Conservation (phyloP, 30 jellyfish, hydroid and myxozoan species). For the Catostylus mosaicus region DNA sequence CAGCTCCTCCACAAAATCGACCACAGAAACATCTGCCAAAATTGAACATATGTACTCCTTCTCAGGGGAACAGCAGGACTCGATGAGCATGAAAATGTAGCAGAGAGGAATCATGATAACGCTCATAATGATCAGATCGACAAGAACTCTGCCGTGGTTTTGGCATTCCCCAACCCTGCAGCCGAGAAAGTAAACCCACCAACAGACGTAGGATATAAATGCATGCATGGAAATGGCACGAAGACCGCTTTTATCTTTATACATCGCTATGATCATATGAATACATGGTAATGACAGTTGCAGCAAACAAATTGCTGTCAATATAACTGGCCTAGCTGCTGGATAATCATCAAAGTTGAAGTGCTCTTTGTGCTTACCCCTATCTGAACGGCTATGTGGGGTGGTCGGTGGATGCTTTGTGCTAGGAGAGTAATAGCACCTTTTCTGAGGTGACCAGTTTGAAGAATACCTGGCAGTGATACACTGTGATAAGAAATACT, state of each 20-base stretch:
- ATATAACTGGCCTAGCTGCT: conserved; percentile 17
- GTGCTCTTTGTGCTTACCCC: not conserved
- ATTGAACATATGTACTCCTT: conserved; percentile 26
- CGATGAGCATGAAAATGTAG: conserved; percentile 53
- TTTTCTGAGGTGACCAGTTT: not conserved
- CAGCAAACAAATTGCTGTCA: conserved; percentile 11
- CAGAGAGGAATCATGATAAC: conserved; percentile 24
- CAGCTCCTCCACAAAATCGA: conserved; percentile 19
- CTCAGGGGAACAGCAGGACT: conserved; percentile 57
- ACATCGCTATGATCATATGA: conserved; percentile 10
- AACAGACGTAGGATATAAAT: conserved; percentile 27
- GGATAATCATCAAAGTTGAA: conserved; percentile 37
- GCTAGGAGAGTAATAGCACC: not conserved
- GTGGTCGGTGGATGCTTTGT: not conserved
- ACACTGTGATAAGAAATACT: conserved; percentile 44
- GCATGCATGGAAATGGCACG: conserved; percentile 55
- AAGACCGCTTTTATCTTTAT: conserved; percentile 21
- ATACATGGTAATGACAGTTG: conserved; percentile 31
- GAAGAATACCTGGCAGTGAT: not conserved
- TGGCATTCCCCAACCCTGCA: conserved; percentile 27
- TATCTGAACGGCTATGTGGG: not conserved
- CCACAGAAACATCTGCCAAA: conserved; percentile 24
- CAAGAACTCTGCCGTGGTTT: conserved; percentile 25
- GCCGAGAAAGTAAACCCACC: conserved; percentile 34
- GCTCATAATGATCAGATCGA: conserved; percentile 19